These are phyloP conservation scores for Paramormyrops kingsleyae DNA, from an alignment of 2,113 vertebrate species.

Conservation along the genomic window DNA sequence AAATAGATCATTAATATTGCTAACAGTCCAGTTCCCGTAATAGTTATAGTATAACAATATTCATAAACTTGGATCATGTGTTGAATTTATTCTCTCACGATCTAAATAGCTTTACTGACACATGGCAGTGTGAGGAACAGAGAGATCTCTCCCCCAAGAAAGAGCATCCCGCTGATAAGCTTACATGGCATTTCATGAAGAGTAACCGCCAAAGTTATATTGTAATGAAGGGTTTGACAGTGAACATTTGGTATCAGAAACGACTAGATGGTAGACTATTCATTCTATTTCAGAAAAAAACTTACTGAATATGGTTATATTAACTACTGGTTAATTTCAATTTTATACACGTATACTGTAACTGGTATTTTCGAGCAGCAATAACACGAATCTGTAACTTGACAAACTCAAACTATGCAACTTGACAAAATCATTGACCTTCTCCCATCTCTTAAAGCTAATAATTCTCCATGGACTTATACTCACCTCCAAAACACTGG, in stretches of 20 bases:
- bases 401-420: neutral
- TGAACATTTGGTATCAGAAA: neutral
- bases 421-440: neutral
- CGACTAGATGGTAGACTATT: neutral
- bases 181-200: neutral
- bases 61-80: neutral
- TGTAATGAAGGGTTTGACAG: neutral
- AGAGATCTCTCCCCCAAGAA: neutral
- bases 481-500: conserved; percentile 37
- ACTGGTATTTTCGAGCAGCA: neutral
- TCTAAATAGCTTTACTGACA: neutral
- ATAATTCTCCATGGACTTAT: neutral
- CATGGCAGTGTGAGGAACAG: neutral
- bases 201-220: neutral
- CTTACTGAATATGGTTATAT: neutral
- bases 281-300: neutral
- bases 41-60: neutral
- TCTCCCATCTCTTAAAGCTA: neutral
- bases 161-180: neutral
- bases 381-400: neutral
- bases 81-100: neutral
- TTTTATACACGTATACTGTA: neutral
- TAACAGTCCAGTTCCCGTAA: neutral
- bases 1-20: neutral
- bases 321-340: neutral